Evolutionary conservation across 2,888 invertebrate species (phyloP), one percentile per base, ranked within the genome.

Genomic region (Thelaira solivaga): DNA sequence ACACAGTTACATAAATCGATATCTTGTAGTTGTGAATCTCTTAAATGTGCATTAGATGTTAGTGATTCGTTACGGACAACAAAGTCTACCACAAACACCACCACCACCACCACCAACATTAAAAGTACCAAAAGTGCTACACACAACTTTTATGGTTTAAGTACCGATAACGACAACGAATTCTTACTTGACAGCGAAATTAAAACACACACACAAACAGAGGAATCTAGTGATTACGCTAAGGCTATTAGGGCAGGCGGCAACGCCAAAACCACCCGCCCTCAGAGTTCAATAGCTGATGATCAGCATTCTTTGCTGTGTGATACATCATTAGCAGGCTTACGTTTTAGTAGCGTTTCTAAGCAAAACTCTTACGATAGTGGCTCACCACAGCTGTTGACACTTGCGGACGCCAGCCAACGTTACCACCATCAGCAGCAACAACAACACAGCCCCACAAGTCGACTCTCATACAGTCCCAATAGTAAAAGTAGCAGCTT

Each of bases 351-450:
- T 59, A 83, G 84, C 77, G 85, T 86, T 69, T 86, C 84, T 10
- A 88, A 88, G 76, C 88, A 87, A 71, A 85, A 83, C 80, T 88
- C 85, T 74, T 83, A 84, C 82, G 88, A 88, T 77, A 87, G 86
- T 65, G 81, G 73, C 24, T 79, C 82, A 29, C 78, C 75, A 20
- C 80, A 81, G 36, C 41, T 80, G 73, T 73, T 80, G 61, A 76
- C 74, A 55, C 78, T 78, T 68, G 81, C 77, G 36, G 81, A 77
- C 62, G 76, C 69, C 55, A 72, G 39, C 41, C 73, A 74, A 18
- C 73, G 75, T 51, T 68, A 76, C 34, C 62, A 68, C 13, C 77
- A 59, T 24, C 72, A 61, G 34, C 69, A 65, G 29, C 68, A 62
- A 18, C 75, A 59, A 18, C 69, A 83, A 81, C 47, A 82, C 83